Evolutionary conservation across 2,797 vertebrate species (phyloP).

Genomic region (Gymnopithys bicolor): DNA sequence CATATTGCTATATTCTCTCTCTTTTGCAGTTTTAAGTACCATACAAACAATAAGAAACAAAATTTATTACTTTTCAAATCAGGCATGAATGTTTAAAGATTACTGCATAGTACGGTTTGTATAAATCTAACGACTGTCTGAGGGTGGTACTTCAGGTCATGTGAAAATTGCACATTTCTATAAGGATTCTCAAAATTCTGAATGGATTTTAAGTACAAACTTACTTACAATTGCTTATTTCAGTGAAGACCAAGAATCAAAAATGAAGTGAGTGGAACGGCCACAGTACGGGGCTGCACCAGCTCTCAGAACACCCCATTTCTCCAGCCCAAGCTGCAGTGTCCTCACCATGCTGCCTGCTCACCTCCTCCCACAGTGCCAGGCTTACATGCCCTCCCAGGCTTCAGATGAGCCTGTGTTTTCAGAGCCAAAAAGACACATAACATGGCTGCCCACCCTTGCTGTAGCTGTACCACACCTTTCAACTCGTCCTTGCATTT

Average conservation of each 20-base stretch:
- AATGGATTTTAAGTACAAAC: not conserved
- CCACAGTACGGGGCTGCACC: rapidly evolving
- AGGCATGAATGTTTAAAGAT: not conserved
- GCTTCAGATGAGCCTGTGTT: rapidly evolving
- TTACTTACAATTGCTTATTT: not conserved
- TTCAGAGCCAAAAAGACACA: not conserved
- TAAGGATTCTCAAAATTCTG: not conserved
- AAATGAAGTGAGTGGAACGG: not conserved
- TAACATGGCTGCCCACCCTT: not conserved
- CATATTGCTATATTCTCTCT: not conserved
- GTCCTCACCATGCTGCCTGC: rapidly evolving
- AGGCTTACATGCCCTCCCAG: rapidly evolving
- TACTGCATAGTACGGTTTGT: not conserved
- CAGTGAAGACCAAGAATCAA: not conserved
- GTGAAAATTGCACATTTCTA: not conserved
- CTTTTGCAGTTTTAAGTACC: not conserved
- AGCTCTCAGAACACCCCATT: not conserved
- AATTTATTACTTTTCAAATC: not conserved
- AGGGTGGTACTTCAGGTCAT: not conserved
- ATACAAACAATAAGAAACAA: not conserved
- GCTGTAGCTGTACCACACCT: not conserved
- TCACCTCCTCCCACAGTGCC: not conserved
- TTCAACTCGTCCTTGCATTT: rapidly evolving
- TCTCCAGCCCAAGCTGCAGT: not conserved
- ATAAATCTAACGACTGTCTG: not conserved